Evolutionary conservation across 2,888 invertebrate species (phyloP).

Genomic region (Tridacna crocea): DNA sequence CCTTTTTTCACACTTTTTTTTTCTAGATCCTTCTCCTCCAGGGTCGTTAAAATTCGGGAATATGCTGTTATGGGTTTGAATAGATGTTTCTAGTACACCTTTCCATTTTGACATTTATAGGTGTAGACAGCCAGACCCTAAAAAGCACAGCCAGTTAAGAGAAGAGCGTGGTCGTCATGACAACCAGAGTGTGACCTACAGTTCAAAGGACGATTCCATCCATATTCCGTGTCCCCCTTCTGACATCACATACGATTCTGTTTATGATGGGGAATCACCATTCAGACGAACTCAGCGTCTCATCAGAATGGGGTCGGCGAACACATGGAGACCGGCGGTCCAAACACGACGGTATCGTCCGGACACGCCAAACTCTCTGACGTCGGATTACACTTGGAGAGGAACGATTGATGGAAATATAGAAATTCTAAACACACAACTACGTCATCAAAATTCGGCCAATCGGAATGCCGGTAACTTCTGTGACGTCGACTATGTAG

Average conservation of each 20-base stretch:
- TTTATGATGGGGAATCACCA: conserved; percentile 54
- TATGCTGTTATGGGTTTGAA: no score
- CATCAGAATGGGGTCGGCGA: conserved; percentile 61
- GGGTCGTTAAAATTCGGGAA: no score
- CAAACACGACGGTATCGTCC: conserved; percentile 26
- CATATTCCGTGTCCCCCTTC: conserved; percentile 39
- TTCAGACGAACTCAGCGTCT: conserved; percentile 54
- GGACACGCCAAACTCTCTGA: conserved; percentile 28
- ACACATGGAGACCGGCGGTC: conserved; percentile 46
- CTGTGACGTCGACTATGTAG: conserved; percentile 12
- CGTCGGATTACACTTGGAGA: conserved; percentile 52
- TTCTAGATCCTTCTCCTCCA: no score
- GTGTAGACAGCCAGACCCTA: conserved; percentile 37
- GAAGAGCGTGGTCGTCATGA: conserved; percentile 26
- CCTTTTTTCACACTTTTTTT: no score
- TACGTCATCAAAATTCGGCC: conserved; percentile 36
- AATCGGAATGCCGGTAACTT: conserved; percentile 1
- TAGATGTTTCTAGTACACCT: not conserved
- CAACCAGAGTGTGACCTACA: conserved; percentile 36
- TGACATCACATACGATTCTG: conserved; percentile 56
- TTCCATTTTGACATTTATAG: conserved; percentile 15
- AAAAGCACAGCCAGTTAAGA: conserved; percentile 28
- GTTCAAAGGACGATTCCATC: conserved; percentile 49
- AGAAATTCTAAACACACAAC: conserved; percentile 53
- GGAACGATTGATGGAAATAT: conserved; percentile 56